Evolutionary conservation across 2,113 vertebrate species (phyloP).

Genomic region (Forbesichthys agassizii): DNA sequence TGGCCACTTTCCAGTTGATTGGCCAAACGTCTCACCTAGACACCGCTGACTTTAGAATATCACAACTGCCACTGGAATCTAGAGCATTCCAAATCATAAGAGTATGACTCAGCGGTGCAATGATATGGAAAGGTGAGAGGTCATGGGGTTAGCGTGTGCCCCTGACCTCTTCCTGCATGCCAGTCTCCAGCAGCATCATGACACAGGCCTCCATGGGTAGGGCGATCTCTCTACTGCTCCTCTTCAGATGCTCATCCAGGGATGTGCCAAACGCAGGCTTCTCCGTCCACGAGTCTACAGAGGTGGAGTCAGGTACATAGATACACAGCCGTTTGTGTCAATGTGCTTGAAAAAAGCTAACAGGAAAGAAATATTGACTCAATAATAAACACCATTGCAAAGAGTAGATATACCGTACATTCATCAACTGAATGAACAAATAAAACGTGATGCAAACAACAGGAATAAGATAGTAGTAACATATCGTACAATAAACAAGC

Average conservation of each 20-base stretch:
- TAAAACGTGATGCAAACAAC: no score
- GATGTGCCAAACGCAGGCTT: constrained; percentile 94
- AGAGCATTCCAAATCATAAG: not conserved
- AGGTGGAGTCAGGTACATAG: not conserved
- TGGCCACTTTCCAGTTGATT: no score
- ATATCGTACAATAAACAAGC: not conserved
- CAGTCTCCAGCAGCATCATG: constrained; percentile 97
- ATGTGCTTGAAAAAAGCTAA: not conserved
- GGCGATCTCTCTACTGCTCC: constrained; percentile 91
- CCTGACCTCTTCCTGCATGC: constrained; percentile 95
- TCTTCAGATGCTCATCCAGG: constrained; percentile 93
- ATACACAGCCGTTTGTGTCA: not conserved
- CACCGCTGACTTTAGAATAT: no score
- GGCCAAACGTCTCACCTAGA: no score
- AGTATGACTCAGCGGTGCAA: not conserved
- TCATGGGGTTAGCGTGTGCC: not conserved
- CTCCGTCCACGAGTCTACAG: constrained; percentile 93
- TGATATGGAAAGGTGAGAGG: not conserved
- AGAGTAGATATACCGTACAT: no score
- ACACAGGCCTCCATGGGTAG: constrained; percentile 94
- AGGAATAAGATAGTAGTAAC: no score
- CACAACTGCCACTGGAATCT: no score
- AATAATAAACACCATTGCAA: no score
- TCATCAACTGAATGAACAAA: no score
- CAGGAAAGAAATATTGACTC: not conserved